These are phyloP conservation scores for Trissonchulus sp. DNA, from an alignment of 2,888 invertebrate genomes.

Conservation along the genomic window DNA sequence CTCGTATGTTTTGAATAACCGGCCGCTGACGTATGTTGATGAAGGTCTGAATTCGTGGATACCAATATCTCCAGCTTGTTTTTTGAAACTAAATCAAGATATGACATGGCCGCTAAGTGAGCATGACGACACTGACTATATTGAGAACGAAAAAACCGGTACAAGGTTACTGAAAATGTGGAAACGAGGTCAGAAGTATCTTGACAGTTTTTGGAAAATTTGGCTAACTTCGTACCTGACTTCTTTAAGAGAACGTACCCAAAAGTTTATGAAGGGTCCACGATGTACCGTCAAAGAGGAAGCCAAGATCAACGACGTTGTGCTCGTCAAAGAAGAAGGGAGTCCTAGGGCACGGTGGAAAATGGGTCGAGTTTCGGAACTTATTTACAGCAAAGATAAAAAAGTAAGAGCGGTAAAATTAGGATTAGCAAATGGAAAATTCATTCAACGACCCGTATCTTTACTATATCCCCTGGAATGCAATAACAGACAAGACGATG, in stretches of 20 bases:
- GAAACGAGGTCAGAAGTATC: constrained; percentile 7
- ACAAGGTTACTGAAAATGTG: not conserved
- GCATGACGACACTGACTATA: not conserved
- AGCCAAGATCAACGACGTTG: not conserved
- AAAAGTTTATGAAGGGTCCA: no score
- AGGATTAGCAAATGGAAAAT: no score
- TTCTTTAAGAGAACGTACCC: not conserved
- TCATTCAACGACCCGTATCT: no score
- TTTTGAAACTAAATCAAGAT: not conserved
- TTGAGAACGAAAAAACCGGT: not conserved
- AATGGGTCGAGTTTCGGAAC: no score
- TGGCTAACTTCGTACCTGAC: constrained; percentile 5
- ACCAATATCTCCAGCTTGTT: constrained; percentile 16
- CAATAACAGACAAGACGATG: no score
- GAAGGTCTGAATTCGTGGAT: no score
- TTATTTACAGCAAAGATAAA: no score
- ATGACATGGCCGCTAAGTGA: constrained; percentile 11
- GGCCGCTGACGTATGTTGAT: constrained; percentile 5
- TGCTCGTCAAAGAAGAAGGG: constrained; percentile 10
- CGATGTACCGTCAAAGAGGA: not conserved
- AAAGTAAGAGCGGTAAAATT: no score
- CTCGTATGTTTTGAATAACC: not conserved
- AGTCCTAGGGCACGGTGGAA: constrained; percentile 3
- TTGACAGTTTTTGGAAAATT: constrained; percentile 11
- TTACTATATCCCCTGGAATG: no score